Conservation (phyloP, 2,797 vertebrate species). For the Florisuga fusca region DNA sequence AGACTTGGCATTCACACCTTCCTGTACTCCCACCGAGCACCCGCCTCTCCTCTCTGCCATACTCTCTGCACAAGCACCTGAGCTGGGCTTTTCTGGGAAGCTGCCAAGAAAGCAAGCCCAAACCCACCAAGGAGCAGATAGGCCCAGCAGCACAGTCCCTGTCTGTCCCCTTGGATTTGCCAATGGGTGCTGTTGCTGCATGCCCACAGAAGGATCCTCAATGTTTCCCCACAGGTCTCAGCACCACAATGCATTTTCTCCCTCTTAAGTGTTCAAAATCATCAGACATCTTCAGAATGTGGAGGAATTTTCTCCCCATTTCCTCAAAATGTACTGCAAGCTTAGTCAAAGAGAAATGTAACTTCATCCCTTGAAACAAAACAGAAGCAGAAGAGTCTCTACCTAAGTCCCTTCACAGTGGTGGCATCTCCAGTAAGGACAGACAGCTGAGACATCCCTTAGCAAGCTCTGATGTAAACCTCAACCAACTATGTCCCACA, state of each 20-base stretch:
- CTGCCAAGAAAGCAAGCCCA: not conserved
- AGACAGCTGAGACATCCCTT: not conserved
- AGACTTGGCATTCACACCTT: not conserved
- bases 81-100: not conserved
- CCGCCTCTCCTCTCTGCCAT: not conserved
- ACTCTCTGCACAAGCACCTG: not conserved
- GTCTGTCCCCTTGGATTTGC: not conserved
- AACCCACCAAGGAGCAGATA: not conserved
- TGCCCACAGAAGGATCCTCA: not conserved
- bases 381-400: not conserved
- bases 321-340: not conserved
- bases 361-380: not conserved
- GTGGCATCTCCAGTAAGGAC: not conserved
- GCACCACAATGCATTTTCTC: rapidly evolving
- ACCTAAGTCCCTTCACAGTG: not conserved
- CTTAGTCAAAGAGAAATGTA: not conserved
- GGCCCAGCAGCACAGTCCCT: not conserved
- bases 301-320: not conserved
- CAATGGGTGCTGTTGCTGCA: not conserved
- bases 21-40: not conserved
- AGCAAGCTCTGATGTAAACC: not conserved
- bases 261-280: not conserved
- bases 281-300: not conserved
- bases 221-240: not conserved
- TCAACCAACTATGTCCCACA: rapidly evolving